Conservation (phyloP, 2,797 vertebrate genomes). For the Ceryle rudis region DNA sequence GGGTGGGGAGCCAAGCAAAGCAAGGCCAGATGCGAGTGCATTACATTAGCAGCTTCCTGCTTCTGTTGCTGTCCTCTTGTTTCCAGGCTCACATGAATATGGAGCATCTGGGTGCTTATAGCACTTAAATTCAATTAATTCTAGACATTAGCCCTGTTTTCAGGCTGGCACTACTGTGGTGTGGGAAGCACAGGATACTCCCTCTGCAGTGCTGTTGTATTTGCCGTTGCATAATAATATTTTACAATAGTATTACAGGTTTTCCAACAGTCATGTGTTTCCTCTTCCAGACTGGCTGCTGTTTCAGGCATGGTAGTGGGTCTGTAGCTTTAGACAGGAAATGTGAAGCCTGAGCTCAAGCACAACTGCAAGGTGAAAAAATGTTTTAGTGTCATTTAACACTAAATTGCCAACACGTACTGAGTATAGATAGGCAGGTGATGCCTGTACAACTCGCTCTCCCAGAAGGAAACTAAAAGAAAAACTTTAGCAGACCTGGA, state of each 20-base stretch:
- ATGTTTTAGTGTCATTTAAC: not conserved
- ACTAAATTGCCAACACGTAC: not conserved
- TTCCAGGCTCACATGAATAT: not conserved
- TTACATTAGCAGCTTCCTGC: not conserved
- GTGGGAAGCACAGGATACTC: not conserved
- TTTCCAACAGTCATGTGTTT: not conserved
- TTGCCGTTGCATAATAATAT: not conserved
- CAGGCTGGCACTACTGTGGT: rapidly evolving
- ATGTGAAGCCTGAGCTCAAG: not conserved
- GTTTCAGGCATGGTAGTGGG: not conserved
- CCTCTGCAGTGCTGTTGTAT: not conserved
- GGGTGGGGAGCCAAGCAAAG: not conserved
- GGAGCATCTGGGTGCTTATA: not conserved
- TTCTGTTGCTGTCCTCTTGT: not conserved
- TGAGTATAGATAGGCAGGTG: not conserved
- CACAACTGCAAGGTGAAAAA: not conserved
- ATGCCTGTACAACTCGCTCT: not conserved
- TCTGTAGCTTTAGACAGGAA: not conserved
- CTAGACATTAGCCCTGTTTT: not conserved
- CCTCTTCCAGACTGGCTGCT: not conserved
- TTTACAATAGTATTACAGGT: not conserved
- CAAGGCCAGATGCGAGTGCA: not conserved
- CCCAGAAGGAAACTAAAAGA: not conserved
- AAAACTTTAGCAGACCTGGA: not conserved
- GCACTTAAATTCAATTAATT: not conserved